Evolutionary conservation across 2,888 invertebrate genomes (phyloP).

Genomic region (Drosophila austrosaltans): DNA sequence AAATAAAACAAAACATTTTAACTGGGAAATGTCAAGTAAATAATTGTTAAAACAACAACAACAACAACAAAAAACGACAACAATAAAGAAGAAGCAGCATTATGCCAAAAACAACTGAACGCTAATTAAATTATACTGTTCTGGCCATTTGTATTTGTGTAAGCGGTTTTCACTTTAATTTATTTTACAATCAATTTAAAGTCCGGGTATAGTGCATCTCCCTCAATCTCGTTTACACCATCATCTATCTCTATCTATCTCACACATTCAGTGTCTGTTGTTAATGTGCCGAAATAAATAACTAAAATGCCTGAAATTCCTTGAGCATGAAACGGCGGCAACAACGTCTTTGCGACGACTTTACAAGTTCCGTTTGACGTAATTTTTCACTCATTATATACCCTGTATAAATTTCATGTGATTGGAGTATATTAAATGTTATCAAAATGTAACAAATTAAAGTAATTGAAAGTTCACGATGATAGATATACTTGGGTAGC

Average conservation of each 20-base stretch:
- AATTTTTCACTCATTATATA: constrained; percentile 39
- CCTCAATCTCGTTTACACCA: background rate
- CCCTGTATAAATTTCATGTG: background rate
- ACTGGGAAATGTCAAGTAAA: constrained; percentile 59
- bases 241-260: constrained; percentile 18
- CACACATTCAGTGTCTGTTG: constrained; percentile 45
- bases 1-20: constrained; percentile 23
- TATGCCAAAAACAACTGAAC: constrained; percentile 56
- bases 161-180: constrained; percentile 57
- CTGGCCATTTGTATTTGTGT: constrained; percentile 49
- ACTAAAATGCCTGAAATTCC: constrained; percentile 70
- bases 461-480: too few relatives aligned
- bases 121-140: constrained; percentile 80
- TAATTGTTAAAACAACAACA: constrained; percentile 56
- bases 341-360: constrained; percentile 58
- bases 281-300: constrained; percentile 78
- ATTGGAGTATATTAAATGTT: background rate
- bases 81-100: constrained; percentile 40
- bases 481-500: too few relatives aligned
- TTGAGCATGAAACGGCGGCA: constrained; percentile 47
- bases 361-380: constrained; percentile 68
- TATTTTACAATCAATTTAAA: constrained; percentile 76
- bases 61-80: constrained; percentile 39
- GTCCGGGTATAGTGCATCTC: constrained; percentile 24
- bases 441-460: background rate